Evolutionary conservation across 2,888 invertebrate genomes (phyloP).

Genomic region (Trissolcus brochymenae): DNA sequence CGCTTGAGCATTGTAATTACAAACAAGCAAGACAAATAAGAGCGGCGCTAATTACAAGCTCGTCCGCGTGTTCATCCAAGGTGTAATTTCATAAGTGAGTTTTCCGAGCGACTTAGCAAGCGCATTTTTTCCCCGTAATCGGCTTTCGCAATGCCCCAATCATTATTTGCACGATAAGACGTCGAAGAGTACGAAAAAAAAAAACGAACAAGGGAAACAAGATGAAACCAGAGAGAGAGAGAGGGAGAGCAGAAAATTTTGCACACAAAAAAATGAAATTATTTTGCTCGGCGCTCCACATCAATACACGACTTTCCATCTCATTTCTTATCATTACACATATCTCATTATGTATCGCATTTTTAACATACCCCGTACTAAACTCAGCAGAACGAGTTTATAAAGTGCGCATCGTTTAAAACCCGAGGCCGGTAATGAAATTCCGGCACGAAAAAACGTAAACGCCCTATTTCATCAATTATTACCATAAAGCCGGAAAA

Average conservation of each 20-base stretch:
- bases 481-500: constrained; percentile 33
- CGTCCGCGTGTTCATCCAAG: not conserved
- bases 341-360: constrained; percentile 50
- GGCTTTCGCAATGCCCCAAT: constrained; percentile 16
- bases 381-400: constrained; percentile 52
- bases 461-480: constrained; percentile 50
- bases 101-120: not conserved
- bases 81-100: constrained; percentile 3
- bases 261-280: not conserved
- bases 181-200: too few species aligned
- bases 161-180: constrained; percentile 37
- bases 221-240: too few species aligned
- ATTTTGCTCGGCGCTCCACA: constrained; percentile 24
- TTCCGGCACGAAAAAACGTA: constrained; percentile 35
- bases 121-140: constrained; percentile 1
- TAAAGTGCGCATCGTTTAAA: constrained; percentile 37
- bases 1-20: constrained; percentile 4
- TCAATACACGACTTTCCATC: constrained; percentile 50
- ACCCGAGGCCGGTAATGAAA: constrained; percentile 39
- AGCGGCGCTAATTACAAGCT: constrained; percentile 10
- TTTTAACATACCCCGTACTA: constrained; percentile 43
- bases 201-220: too few species aligned
- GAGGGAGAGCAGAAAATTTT: constrained; percentile 11
- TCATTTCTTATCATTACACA: constrained; percentile 50
- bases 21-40: constrained; percentile 5